These are phyloP conservation scores for Simalia tracyae DNA, from an alignment of 2,797 vertebrate genomes.

Conservation along the genomic window DNA sequence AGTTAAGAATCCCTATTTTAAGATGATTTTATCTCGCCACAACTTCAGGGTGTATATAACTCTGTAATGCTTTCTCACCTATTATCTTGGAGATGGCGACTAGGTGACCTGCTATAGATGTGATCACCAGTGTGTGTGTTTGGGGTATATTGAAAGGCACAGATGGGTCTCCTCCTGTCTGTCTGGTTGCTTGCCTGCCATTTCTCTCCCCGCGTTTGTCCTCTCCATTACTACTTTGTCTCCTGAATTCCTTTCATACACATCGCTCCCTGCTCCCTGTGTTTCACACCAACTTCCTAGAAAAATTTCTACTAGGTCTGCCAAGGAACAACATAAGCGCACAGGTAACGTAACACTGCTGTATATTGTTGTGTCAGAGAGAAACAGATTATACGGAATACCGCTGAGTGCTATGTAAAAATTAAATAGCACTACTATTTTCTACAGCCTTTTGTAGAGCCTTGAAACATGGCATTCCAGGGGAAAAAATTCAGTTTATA, in stretches of 20 bases:
- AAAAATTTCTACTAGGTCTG: not conserved
- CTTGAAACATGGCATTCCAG: not conserved
- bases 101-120: not conserved
- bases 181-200: not conserved
- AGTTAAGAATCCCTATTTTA: not conserved
- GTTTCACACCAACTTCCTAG: not conserved
- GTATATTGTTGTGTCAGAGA: not conserved
- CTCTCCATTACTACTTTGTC: not conserved
- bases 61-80: not conserved
- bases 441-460: not conserved
- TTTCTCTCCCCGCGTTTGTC: not conserved
- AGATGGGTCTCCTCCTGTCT: not conserved
- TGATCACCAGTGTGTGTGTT: not conserved
- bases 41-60: not conserved
- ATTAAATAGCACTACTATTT: not conserved
- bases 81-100: not conserved
- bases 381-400: not conserved
- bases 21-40: not conserved
- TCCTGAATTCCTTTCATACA: not conserved
- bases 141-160: not conserved
- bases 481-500: not conserved
- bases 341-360: not conserved
- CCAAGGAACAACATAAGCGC: not conserved
- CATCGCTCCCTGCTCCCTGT: not conserved
- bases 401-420: not conserved